Conservation (phyloP, 2,888 invertebrate species). For the Drosophila longiperda region DNA sequence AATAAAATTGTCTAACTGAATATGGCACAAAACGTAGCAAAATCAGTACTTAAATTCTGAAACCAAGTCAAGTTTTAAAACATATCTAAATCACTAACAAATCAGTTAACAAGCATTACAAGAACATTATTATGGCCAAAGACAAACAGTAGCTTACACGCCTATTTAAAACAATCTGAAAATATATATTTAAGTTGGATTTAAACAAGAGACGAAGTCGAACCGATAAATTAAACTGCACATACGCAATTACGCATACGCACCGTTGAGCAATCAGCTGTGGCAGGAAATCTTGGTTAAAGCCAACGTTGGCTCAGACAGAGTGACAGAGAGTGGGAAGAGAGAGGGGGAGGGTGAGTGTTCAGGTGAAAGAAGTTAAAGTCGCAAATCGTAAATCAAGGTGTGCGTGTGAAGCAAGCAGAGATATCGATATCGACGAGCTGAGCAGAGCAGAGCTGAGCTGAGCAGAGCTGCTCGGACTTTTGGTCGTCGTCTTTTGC, state of each 20-base stretch:
- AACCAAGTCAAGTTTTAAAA: not conserved
- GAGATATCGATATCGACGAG: slow-evolving; percentile 7
- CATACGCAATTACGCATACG: slow-evolving; percentile 48
- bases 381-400: slow-evolving; percentile 61
- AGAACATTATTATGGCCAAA: not conserved
- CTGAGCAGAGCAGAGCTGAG: not conserved
- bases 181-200: slow-evolving; percentile 5
- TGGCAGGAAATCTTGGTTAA: slow-evolving; percentile 22
- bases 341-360: not conserved
- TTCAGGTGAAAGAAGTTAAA: slow-evolving; percentile 9
- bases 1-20: not conserved
- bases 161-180: not conserved
- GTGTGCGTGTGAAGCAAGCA: slow-evolving; percentile 26
- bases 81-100: not conserved
- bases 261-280: slow-evolving; percentile 33
- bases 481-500: slow-evolving; percentile 1
- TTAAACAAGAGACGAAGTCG: not conserved
- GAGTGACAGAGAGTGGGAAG: not conserved
- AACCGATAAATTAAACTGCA: slow-evolving; percentile 8
- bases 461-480: not conserved
- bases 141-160: not conserved
- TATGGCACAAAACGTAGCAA: not conserved
- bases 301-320: slow-evolving; percentile 3
- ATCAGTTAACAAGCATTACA: not conserved
- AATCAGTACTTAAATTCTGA: not conserved